Evolutionary conservation across 2,113 vertebrate genomes (phyloP).

Genomic region (Oxygymnocypris stewartii): DNA sequence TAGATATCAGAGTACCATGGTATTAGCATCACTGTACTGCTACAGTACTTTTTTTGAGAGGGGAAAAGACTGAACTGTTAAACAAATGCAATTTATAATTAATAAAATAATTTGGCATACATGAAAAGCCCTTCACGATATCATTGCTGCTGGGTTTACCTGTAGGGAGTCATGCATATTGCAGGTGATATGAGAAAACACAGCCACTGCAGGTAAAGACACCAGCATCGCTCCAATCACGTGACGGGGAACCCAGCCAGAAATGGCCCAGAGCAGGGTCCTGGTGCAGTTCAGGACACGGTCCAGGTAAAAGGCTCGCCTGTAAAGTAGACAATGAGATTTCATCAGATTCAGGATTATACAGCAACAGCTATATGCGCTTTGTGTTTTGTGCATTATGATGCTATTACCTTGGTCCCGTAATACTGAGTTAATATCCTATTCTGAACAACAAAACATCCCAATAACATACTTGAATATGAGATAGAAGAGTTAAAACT

Average conservation of each 20-base stretch:
- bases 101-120: neutral
- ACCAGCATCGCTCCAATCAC: slow-evolving; percentile 89
- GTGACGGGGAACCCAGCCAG: slow-evolving; percentile 91
- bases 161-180: slow-evolving; percentile 71
- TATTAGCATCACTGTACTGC: neutral
- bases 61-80: neutral
- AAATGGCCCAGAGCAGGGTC: slow-evolving; percentile 81
- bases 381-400: neutral
- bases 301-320: slow-evolving; percentile 92
- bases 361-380: neutral
- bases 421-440: neutral
- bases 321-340: slow-evolving; percentile 59
- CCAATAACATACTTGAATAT: neutral
- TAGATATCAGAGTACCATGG: neutral
- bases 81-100: neutral
- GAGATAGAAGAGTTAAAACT: neutral
- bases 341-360: neutral
- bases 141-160: slow-evolving; percentile 55
- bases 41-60: neutral
- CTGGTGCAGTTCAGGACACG: slow-evolving; percentile 85
- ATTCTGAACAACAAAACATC: neutral
- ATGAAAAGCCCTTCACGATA: neutral
- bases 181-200: slow-evolving; percentile 87
- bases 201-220: slow-evolving; percentile 90
- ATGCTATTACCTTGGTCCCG: neutral